These are phyloP conservation scores for Oryzias javanicus DNA, from an alignment of 2,113 vertebrate species.

Conservation along the genomic window DNA sequence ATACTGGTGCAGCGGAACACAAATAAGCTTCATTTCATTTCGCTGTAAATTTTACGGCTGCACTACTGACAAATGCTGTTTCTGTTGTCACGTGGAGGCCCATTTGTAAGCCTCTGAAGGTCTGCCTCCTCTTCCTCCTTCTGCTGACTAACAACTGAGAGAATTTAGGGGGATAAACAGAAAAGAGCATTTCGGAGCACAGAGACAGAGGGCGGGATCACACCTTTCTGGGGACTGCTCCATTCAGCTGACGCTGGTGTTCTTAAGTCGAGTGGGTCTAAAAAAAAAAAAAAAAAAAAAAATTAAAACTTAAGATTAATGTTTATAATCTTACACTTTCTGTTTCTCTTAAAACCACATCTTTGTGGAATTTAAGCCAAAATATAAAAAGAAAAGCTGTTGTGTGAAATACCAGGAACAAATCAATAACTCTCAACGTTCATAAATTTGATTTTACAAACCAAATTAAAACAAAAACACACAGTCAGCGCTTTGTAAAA, in stretches of 20 bases:
- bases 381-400: background rate
- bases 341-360: background rate
- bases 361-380: background rate
- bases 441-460: too few species aligned
- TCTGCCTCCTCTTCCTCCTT: conserved; percentile 12
- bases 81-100: conserved; percentile 14
- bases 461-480: too few species aligned
- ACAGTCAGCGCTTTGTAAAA: background rate
- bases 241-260: conserved; percentile 68
- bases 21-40: conserved; percentile 25
- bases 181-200: background rate
- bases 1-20: conserved; percentile 16
- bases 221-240: conserved; percentile 68
- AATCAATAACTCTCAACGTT: background rate
- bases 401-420: background rate
- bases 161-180: background rate
- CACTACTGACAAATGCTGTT: conserved; percentile 26
- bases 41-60: conserved; percentile 9
- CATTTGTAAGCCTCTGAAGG: conserved; percentile 37
- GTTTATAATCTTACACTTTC: background rate
- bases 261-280: conserved; percentile 72
- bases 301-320: background rate
- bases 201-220: background rate
- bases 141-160: conserved; percentile 4
- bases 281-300: background rate